Evolutionary conservation across 2,888 invertebrate genomes (phyloP).

Genomic region (Patella depressa): DNA sequence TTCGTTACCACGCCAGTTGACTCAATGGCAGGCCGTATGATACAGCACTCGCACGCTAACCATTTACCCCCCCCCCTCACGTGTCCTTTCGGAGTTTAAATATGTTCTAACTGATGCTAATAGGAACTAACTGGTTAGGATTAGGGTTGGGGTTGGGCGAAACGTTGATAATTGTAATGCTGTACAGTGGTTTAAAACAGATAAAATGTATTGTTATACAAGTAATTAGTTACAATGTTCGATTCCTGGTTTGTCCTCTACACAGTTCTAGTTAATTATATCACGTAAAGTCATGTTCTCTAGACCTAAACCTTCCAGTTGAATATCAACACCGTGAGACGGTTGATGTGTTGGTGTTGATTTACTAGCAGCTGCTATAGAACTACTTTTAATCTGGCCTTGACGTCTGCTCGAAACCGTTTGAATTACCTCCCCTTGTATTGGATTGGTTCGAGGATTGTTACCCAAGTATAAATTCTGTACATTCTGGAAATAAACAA

Average conservation of each 20-base stretch:
- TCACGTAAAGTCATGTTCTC: slow-evolving; percentile 50
- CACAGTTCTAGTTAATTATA: slow-evolving; percentile 26
- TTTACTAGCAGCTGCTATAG: slow-evolving; percentile 31
- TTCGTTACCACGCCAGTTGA: no score
- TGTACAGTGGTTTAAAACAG: no score
- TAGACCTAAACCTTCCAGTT: slow-evolving; percentile 48
- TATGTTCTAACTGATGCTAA: no score
- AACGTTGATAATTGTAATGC: no score
- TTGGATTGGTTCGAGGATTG: slow-evolving; percentile 46
- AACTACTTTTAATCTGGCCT: slow-evolving; percentile 35
- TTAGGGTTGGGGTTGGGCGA: no score
- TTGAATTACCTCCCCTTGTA: slow-evolving; percentile 33
- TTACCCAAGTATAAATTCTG: slow-evolving; percentile 56
- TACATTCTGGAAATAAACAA: slow-evolving; percentile 37
- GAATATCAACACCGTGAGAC: slow-evolving; percentile 41
- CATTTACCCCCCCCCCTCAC: no score
- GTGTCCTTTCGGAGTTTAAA: no score
- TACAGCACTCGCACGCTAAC: no score
- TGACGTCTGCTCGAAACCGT: slow-evolving; percentile 32
- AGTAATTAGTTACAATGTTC: neutral
- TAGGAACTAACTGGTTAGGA: no score
- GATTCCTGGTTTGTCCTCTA: no score
- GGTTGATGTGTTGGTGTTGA: slow-evolving; percentile 21
- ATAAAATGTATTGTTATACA: no score
- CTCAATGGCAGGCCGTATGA: no score